phyloP scores from a whole-genome alignment of 2,888 invertebrate genomes.

The Ophion obscuratus region DNA sequence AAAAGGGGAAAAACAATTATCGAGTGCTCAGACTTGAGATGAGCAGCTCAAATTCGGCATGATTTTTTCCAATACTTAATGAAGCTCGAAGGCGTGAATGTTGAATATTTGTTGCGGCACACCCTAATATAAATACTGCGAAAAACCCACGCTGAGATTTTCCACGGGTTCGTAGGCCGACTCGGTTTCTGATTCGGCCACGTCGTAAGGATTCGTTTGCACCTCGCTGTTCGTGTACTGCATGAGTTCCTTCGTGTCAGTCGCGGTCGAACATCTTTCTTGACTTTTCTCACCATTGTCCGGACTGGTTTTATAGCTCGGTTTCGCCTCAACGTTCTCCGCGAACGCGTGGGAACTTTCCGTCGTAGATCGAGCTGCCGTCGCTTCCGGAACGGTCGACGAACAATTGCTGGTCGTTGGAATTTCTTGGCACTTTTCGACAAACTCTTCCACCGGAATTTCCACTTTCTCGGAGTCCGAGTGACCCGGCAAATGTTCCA shows the following conservation, averaged over 20 bases:
- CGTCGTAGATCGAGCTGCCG: conserved; percentile 9
- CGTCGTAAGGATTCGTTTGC: conserved; percentile 79
- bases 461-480: conserved; percentile 63
- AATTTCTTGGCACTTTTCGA: conserved; percentile 42
- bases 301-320: background rate
- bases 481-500: conserved; percentile 79
- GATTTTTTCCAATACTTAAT: background rate
- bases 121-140: background rate
- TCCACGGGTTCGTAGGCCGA: conserved; percentile 78
- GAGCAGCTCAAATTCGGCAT: background rate
- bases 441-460: background rate
- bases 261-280: conserved; percentile 77
- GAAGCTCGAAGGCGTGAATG: background rate
- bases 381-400: conserved; percentile 28
- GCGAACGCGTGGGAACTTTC: conserved; percentile 12
- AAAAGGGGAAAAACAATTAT: background rate
- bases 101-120: background rate
- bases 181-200: conserved; percentile 76
- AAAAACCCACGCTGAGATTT: conserved; percentile 79
- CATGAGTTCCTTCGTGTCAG: conserved; percentile 79
- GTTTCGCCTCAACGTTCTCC: background rate
- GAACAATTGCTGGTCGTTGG: conserved; percentile 34
- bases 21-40: background rate
- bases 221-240: conserved; percentile 78
- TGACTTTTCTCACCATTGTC: conserved; percentile 25